Evolutionary conservation across 2,888 invertebrate genomes (phyloP), one percentile per base, ranked within the genome.

Genomic region (Hedya salicella): DNA sequence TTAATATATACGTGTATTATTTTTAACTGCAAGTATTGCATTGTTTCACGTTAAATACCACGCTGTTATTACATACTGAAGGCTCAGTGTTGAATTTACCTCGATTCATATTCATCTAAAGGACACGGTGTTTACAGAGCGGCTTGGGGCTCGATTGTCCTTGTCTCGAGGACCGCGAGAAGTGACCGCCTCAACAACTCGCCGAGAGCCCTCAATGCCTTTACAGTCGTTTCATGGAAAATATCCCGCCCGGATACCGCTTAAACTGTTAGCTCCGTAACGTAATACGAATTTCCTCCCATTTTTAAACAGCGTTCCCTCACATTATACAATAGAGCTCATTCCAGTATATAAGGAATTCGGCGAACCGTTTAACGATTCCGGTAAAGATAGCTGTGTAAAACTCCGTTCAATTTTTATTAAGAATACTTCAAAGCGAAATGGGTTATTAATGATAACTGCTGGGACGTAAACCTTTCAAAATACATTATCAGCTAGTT

Each of bases 121-220:
- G 17, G 17, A 19, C 30, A 21, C 25, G 36, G 36, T 65, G 59
- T 59, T 65, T 59, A 65, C 65, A 44, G 46, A 60, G 59, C 46
- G 46, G 65, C 39, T 59, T 17, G 32, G 16, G 21, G 44, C 52
- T 52, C 59, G 52, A 65, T 59, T 52, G 64, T 65, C 52, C 59
- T 59, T 39, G 17, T 46, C 44, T 59, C 44, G 59, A 65, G 57
- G 25, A 52, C 25, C 52, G 25, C 53, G 54, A 63, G 61, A 52
- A 62, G 61, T 61, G 64, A 59, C 64, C 44, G 64, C 30, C 63
- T 63, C 44, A 39, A 64, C 49, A 64, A 39, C 52, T 11, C 59
- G 17, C 36, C 21, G 52, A 54, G 60, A 14, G 52, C 60, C 14
- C 60, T 66, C 53, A 8, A 54, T n/a, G 40, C 54, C 54, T 53